Evolutionary conservation across 2,888 invertebrate species (phyloP).

Genomic region (Aspidiotus rigidus): DNA sequence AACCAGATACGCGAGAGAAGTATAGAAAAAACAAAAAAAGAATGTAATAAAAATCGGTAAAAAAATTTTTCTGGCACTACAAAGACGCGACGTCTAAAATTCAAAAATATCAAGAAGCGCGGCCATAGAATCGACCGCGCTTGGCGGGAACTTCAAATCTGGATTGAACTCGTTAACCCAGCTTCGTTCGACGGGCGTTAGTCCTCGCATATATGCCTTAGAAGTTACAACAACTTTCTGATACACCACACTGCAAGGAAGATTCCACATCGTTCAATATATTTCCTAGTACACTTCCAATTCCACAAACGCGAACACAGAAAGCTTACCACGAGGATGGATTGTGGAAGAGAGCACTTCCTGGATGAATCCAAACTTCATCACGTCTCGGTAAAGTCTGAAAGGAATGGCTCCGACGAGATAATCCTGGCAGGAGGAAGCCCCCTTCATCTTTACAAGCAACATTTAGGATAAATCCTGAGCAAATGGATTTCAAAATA

Average conservation of each 20-base stretch:
- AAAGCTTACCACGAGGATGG: conserved; percentile 9
- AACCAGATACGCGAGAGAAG: no score
- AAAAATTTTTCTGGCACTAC: no score
- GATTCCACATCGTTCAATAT: neutral
- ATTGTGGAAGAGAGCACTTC: conserved; percentile 10
- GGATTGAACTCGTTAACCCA: conserved; percentile 25
- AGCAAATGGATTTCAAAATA: conserved; percentile 22
- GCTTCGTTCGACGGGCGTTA: conserved; percentile 3
- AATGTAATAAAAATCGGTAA: no score
- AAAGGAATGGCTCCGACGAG: neutral
- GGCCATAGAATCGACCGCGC: no score
- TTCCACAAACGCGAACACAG: neutral
- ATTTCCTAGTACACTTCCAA: neutral
- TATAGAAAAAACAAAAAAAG: no score
- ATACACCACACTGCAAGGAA: conserved; percentile 11
- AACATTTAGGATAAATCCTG: conserved; percentile 26
- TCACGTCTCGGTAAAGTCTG: conserved; percentile 9
- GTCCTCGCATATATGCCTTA: conserved; percentile 16
- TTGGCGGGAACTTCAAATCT: neutral
- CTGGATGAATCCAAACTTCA: conserved; percentile 20
- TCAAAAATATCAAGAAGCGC: no score
- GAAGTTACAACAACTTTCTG: conserved; percentile 8
- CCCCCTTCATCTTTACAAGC: neutral
- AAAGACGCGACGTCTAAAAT: no score
- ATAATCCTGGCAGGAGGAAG: neutral